Base-by-base conservation (phyloP, 2,797 vertebrate genomes). In the Peromyscus melanophrys region DNA sequence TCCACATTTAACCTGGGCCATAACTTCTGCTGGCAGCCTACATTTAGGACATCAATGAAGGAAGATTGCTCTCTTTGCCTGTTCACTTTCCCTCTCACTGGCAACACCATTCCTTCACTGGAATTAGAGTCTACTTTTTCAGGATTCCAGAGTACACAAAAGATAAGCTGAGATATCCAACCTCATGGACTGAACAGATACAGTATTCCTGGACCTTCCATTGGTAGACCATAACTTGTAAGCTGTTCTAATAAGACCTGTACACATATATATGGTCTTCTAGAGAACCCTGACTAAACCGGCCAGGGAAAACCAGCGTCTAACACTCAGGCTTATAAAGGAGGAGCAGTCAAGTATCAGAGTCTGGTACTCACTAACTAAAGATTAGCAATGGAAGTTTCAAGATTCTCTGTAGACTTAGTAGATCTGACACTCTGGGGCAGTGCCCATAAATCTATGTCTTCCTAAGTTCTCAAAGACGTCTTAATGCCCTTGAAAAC, bases 251-350 rank as follows among this genome's bases (percentile, higher is more conserved):
- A 49, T 34, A 85, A 65, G 65, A 63, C 14, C 37, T 3, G 11
- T 29, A 29, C 37, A 63, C 8, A 16, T 6, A 12, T 29, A 46
- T 46, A 49, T 34, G 17, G 46, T 65, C 61, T 40, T 67, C 61
- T 84, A 34, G 61, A 67, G 61, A 65, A 84, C 29, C 40, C 29
- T 21, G 82, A 65, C 10, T 8, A 85, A 85, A 25, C 23, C 19
- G 4, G 10, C 29, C 61, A 67, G 40, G 49, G 69, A 95, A 94
- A 94, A 67, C 11, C 59, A 82, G 84, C 59, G 85, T 76, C 67
- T 27, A 94, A 17, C n/a, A 90, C 83, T 73, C 81, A 0, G 23
- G 63, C 52, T 92, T 61, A 93, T 40, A 90, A 71, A 95, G 37
- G 77, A 92, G 40, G 67, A 91, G n/a, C 37, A 61, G 37, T 46